Evolutionary conservation across 2,888 invertebrate species (phyloP).

Genomic region (Caenorhabditis doughertyi): DNA sequence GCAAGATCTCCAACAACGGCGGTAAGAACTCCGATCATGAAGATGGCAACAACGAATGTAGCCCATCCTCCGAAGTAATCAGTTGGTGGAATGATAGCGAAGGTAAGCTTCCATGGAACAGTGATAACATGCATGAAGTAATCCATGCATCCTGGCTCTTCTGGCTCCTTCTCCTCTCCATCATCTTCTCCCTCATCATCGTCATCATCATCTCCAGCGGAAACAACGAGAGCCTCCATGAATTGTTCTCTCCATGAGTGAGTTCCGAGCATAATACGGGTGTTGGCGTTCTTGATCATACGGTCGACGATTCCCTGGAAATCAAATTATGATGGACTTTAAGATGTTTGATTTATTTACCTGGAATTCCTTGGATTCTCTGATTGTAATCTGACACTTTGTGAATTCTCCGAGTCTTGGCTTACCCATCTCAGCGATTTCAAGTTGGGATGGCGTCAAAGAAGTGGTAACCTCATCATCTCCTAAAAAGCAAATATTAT

Average conservation of each 20-base stretch:
- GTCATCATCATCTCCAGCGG: conserved; percentile 79
- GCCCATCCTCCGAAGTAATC: conserved; percentile 96
- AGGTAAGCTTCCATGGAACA: conserved; percentile 97
- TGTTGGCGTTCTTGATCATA: conserved; percentile 96
- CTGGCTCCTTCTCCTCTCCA: conserved; percentile 82
- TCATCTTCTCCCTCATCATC: conserved; percentile 77
- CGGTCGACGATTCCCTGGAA: conserved; percentile 90
- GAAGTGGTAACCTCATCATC: conserved; percentile 69
- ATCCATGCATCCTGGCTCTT: conserved; percentile 90
- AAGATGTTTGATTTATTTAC: conserved; percentile 85
- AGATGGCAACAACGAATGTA: conserved; percentile 94
- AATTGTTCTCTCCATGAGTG: conserved; percentile 99
- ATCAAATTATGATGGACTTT: not conserved
- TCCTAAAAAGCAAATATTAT: conserved; percentile 49
- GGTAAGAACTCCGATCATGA: conserved; percentile 94
- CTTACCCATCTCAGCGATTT: conserved; percentile 88
- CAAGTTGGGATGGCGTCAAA: conserved; percentile 83
- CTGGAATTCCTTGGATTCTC: conserved; percentile 99
- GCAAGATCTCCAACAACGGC: conserved; percentile 98
- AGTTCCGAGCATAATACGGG: conserved; percentile 92
- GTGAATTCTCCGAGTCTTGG: conserved; percentile 93
- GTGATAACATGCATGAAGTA: conserved; percentile 97
- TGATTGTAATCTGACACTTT: conserved; percentile 92
- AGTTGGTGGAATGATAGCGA: conserved; percentile 98
- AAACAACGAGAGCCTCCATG: conserved; percentile 90